Conservation (phyloP, 2,113 vertebrate genomes). For the Seriola dumerili region DNA sequence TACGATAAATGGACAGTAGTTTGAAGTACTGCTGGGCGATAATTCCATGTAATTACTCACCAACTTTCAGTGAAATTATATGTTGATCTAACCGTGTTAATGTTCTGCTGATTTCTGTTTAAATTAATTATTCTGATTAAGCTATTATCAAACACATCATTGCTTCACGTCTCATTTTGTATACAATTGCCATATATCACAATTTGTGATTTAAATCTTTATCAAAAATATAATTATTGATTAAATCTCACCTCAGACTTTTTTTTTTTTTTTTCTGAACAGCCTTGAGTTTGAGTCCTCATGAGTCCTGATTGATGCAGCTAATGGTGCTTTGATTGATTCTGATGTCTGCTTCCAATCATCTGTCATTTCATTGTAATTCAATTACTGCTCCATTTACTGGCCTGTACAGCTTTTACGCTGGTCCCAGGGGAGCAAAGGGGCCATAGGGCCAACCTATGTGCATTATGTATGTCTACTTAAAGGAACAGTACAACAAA, state of each 20-base stretch:
- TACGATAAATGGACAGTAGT: no score
- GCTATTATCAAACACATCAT: not conserved
- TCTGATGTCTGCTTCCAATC: conserved; percentile 55
- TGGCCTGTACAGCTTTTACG: conserved; percentile 62
- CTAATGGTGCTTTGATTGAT: conserved; percentile 72
- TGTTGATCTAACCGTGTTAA: no score
- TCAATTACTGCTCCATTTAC: conserved; percentile 73
- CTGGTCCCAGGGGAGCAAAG: conserved; percentile 57
- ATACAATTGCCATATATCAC: not conserved
- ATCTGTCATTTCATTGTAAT: conserved; percentile 79
- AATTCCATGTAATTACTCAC: no score
- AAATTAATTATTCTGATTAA: not conserved
- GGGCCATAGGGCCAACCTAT: conserved; percentile 11
- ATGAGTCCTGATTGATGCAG: conserved; percentile 40
- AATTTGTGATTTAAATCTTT: not conserved
- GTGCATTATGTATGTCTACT: conserved; percentile 75
- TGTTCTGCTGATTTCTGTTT: no score
- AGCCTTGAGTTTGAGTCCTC: conserved; percentile 27
- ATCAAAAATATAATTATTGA: not conserved
- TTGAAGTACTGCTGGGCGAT: no score
- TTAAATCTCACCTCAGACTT: not conserved
- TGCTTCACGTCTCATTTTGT: not conserved
- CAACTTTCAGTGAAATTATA: no score
- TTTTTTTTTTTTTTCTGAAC: no score
- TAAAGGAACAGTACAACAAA: conserved; percentile 56